Conservation (phyloP, 2,888 invertebrate species). For the Morpho deidamia region DNA sequence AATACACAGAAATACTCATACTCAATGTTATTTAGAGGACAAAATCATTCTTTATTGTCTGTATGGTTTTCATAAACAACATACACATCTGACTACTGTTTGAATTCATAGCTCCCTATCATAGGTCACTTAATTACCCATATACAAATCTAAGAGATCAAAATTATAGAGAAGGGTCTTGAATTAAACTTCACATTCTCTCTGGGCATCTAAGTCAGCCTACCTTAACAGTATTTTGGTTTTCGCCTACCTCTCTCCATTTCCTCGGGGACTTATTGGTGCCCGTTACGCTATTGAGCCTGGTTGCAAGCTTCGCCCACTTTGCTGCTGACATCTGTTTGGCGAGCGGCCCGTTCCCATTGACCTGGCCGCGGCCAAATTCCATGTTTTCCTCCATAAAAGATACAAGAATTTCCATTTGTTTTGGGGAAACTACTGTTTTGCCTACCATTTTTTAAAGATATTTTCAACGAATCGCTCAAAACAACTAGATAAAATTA, state of each 20-base stretch:
- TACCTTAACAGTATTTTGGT: no score
- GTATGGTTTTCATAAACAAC: no score
- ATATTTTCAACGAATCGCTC: not conserved
- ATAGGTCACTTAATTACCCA: no score
- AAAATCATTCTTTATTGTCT: no score
- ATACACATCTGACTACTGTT: no score
- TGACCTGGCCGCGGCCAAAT: conserved; percentile 1
- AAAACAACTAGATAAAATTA: not conserved
- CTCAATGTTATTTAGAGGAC: no score
- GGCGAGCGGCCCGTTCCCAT: not conserved
- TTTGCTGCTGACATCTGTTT: conserved; percentile 6
- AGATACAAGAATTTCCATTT: conserved; percentile 7
- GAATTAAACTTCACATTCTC: no score
- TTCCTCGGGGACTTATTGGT: conserved; percentile 5
- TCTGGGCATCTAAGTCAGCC: no score
- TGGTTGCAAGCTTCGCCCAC: conserved; percentile 5
- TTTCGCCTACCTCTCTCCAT: conserved; percentile 4
- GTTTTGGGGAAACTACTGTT: conserved; percentile 8
- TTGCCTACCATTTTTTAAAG: conserved; percentile 3
- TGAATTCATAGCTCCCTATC: no score
- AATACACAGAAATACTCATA: no score
- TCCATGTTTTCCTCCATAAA: conserved; percentile 8
- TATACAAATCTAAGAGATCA: no score
- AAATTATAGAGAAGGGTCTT: no score
- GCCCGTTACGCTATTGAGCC: conserved; percentile 3